Percentiles rank a stretch among this genome's conserved stretches.
These are phyloP conservation scores for Ranitomeya variabilis DNA, from an alignment of 2,113 vertebrate genomes.

Conservation along the genomic window DNA sequence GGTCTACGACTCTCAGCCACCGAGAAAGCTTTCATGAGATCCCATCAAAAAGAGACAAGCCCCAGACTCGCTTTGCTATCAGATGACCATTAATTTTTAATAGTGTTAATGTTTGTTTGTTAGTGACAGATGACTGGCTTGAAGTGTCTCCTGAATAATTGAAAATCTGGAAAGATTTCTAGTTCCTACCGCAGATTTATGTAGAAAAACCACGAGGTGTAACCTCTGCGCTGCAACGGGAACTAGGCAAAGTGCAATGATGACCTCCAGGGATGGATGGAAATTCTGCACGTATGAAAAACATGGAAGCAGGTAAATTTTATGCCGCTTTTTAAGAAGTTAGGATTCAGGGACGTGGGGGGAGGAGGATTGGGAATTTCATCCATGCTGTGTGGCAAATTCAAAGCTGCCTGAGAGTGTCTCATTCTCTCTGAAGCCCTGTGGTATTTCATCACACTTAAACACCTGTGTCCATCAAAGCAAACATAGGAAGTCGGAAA, in stretches of 20 bases:
- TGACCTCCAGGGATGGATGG: constrained; percentile 46
- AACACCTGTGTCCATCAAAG: constrained; percentile 82
- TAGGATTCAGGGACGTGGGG: constrained; percentile 49
- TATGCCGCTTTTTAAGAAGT: constrained; percentile 55
- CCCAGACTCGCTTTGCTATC: constrained; percentile 64
- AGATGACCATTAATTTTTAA: constrained; percentile 73
- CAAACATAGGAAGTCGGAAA: constrained; percentile 73
- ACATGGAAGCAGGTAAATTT: constrained; percentile 49
- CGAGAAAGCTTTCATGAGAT: constrained; percentile 61
- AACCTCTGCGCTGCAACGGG: constrained; percentile 56
- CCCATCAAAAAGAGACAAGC: constrained; percentile 68
- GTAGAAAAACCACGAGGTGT: constrained; percentile 61
- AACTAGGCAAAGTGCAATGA: constrained; percentile 18
- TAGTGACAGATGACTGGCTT: constrained; percentile 72
- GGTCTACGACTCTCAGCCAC: constrained; percentile 52
- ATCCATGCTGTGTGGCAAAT: constrained; percentile 67
- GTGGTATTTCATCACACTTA: constrained; percentile 77
- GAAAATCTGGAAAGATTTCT: constrained; percentile 66
- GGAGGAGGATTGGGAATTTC: constrained; percentile 66
- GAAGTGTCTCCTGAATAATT: constrained; percentile 72
- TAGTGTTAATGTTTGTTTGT: constrained; percentile 74
- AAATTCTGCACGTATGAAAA: constrained; percentile 61
- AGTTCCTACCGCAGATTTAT: constrained; percentile 63
- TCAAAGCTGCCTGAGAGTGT: constrained; percentile 67
- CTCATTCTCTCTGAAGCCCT: constrained; percentile 70